Percentiles rank a stretch among this genome's conserved stretches.
phyloP scores from a whole-genome alignment of 2,113 vertebrate genomes.

The Sciurus niger region DNA sequence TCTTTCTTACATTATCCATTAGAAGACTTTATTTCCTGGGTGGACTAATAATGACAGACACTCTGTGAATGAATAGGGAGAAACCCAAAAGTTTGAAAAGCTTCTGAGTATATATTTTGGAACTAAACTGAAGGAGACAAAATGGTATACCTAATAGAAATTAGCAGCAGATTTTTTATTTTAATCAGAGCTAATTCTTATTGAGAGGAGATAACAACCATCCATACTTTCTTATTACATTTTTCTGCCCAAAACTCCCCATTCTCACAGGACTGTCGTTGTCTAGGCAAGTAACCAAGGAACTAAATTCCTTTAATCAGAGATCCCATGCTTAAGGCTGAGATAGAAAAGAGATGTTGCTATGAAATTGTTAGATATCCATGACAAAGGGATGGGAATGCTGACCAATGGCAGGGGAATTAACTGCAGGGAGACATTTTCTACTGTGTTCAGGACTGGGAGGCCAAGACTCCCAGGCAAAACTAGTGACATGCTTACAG shows the following conservation, averaged over 20 bases:
- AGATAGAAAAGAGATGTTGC: not conserved
- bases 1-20: not conserved
- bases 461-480: not conserved
- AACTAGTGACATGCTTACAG: not conserved
- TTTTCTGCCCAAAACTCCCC: not conserved
- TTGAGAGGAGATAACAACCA: not conserved
- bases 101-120: constrained; percentile 5
- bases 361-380: not conserved
- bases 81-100: not conserved
- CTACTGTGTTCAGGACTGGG: not conserved
- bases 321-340: not conserved
- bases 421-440: not conserved
- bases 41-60: not conserved
- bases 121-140: not conserved
- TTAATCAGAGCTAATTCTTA: constrained; percentile 44
- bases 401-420: not conserved
- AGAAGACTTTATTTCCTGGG: not conserved
- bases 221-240: not conserved
- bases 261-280: constrained; percentile 7
- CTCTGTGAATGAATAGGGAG: not conserved
- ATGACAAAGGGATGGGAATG: not conserved
- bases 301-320: not conserved
- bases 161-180: constrained; percentile 49
- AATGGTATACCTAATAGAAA: not conserved
- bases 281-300: not conserved